Evolutionary conservation across 2,113 vertebrate species (phyloP), one percentile per base, ranked within the genome.

Genomic region (Strigops habroptila): DNA sequence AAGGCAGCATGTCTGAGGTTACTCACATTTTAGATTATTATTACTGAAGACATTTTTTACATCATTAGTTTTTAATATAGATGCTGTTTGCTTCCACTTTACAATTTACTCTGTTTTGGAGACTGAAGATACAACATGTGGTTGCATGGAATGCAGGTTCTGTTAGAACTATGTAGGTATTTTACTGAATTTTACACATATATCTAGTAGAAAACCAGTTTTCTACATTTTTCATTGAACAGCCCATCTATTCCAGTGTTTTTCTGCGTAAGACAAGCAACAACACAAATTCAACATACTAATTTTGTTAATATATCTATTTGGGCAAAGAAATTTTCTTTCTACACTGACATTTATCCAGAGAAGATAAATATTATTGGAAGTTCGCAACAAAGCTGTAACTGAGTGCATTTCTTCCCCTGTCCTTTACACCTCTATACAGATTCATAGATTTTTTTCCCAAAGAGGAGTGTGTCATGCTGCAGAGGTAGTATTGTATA

Each of bases 21-120:
- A 96, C 77, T 92, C 86, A 60, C 60, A 69, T 79, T 91, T 96
- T 93, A 94, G 77, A 96, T 96, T 94, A 93, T 95, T 94, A 92
- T 88, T 93, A 41, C 80, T 94, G 83, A 95, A 90, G 88, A 76
- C 65, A 84, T 97, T 95, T 96, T 93, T 96, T 91, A 88, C 95
- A 95, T 94, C 95, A 95, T 97, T 97, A 95, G 90, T 91, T 97
- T 96, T 96, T 96, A 93, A 95, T 96, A 93, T 76, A 95, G 74
- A 53, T 84, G 76, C 48, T 64, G 30, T 83, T 95, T 93, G 39
- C 77, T 96, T 95, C 73, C 75, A 51, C 67, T 82, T 92, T 41
- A 68, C 73, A 78, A 52, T 85, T 86, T 90, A 64, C 23, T 86
- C n/a, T 78, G 21, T 18, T 78, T 88, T 86, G 67, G 49, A 89